Evolutionary conservation across 2,888 invertebrate species (phyloP), one percentile per base, ranked within the genome.

Genomic region (Scaptomyza polygonia): DNA sequence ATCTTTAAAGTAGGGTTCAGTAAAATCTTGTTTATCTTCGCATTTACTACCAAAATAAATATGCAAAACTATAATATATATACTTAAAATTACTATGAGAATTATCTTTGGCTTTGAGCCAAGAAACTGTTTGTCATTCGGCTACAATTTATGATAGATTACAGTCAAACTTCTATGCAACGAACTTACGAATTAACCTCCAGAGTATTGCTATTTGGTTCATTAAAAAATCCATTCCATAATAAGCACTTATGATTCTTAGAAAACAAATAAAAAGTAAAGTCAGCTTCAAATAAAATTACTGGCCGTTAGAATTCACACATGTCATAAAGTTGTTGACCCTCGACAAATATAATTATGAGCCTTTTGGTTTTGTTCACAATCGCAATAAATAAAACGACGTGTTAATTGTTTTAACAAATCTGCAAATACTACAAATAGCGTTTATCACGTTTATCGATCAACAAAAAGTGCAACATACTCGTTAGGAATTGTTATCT

Each of bases 331-430:
- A 48, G 48, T 27, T 40, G 12, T 40, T 40, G 47, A 32, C 16
- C 30, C 14, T 21, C 7, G 5, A 21, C 25, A 25, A 52, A 9
- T 21, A 29, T 14, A 14, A 45, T 40, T 11, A 40, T 29, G 34
- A 16, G 43, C 9, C 1, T 36, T 14, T 47, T 14, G 4, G 4
- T 47, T 27, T 0, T 11, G 8, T n/a, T 34, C 34, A 36, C 47
- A 42, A 27, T 5, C 11, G 29, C 12, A 21, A 59, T 68, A 40
- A 68, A 59, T 49, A 21, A 58, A 77, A 58, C 42, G 34, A 68
- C 5, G 59, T 72, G 68, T 44, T 49, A 82, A 72, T 65, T 58
- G 61, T 51, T 52, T 58, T 65, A 61, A 25, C 54, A 67, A 67
- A 44, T 59, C 21, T 12, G 7, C 21, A 63, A 59, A 52, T 61